A percentile compares a stretch with the other conserved stretches of the same genome.
phyloP scores from a whole-genome alignment of 64 coral and sea anemone species.

The Montipora foliosa region DNA sequence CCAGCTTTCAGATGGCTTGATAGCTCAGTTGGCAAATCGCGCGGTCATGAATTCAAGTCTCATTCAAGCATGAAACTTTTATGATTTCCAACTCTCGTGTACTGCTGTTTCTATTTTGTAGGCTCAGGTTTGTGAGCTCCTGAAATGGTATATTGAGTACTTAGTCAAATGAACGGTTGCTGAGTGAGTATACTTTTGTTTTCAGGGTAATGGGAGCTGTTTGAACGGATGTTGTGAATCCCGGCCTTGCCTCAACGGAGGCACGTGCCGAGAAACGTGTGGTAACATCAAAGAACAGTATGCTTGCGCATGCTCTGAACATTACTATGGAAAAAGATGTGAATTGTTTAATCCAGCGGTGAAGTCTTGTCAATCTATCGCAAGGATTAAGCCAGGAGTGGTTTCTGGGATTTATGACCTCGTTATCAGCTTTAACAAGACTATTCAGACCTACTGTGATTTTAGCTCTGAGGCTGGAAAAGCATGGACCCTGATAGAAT shows the following conservation, averaged over 20 bases:
- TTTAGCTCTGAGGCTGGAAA: constrained; percentile 1
- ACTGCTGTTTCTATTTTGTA: too few relatives aligned
- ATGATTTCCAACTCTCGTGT: too few relatives aligned
- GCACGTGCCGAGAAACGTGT: constrained; percentile 44
- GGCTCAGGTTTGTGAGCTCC: too few relatives aligned
- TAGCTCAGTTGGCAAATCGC: too few relatives aligned
- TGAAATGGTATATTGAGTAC: too few relatives aligned
- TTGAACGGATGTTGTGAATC: constrained; percentile 55
- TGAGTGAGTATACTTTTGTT: background rate
- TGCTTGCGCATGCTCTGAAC: constrained; percentile 24
- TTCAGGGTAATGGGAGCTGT: background rate
- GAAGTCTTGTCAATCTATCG: constrained; percentile 12
- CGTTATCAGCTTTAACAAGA: background rate
- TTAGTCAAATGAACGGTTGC: too few relatives aligned
- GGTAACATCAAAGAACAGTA: constrained; percentile 27
- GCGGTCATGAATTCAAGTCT: too few relatives aligned
- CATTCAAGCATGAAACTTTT: too few relatives aligned
- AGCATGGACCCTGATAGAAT: constrained; percentile 66
- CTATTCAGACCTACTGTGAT: constrained; percentile 14
- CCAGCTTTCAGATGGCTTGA: too few relatives aligned
- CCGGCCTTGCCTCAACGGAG: constrained; percentile 44
- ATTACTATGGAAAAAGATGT: constrained; percentile 43
- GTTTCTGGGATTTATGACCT: constrained; percentile 20
- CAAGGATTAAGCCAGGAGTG: background rate
- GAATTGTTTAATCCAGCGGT: constrained; percentile 11